Evolutionary conservation across 2,113 vertebrate genomes (phyloP), one percentile per base, ranked within the genome.

Genomic region (Cephalopholis sonnerati): DNA sequence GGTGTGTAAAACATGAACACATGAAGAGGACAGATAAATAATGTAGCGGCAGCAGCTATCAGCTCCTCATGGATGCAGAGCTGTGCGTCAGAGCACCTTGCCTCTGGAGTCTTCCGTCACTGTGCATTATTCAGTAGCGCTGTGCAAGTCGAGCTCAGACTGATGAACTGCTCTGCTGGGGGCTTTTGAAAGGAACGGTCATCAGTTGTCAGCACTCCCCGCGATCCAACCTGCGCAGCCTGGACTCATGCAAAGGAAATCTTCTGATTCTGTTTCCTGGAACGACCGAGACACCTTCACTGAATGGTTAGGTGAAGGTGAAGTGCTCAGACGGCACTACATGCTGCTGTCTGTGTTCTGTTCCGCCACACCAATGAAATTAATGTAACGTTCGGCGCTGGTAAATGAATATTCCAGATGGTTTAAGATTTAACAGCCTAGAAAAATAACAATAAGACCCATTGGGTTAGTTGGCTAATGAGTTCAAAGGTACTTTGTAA

Each of bases 121-220:
- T 61, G 87, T 88, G 46, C 84, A 87, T 92, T 93, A 91, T 94
- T 93, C 87, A 88, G 82, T 15, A 69, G 75, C 2, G 15, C 81
- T 48, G 80, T 54, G 29, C 77, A 22, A 87, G 71, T 59, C 36
- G 1, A 75, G 80, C 89, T 68, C 62, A 84, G 74, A 67, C 86
- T 86, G 85, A 89, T 86, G 77, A 82, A 89, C 36, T 59, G 71
- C 81, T 88, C 87, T 80, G 81, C 86, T 84, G 89, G 83, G 89
- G 87, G 81, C 51, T 82, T 82, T 81, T 78, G 82, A 85, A 87
- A 75, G 53, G 70, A 86, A 77, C n/a, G 71, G 83, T 78, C 79
- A 84, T 82, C 88, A 76, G 73, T 76, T 89, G 88, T 90, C 89
- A 77, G 64, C 29, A 58, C 57, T 59, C 15, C 6, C 77, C 46